These are phyloP conservation scores for Acrobasis repandana DNA, from an alignment of 2,888 invertebrate species.

Conservation along the genomic window DNA sequence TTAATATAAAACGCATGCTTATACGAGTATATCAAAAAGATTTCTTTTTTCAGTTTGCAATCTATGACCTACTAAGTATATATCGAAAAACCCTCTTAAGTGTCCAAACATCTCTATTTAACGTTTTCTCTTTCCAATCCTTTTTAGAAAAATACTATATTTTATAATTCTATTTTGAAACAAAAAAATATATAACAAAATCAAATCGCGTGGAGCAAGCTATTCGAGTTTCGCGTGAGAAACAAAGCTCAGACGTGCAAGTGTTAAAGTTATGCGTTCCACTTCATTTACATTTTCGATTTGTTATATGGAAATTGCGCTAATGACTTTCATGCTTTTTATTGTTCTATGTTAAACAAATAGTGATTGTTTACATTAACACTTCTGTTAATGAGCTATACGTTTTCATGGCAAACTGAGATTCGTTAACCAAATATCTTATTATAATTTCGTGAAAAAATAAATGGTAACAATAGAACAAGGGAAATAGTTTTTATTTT, in stretches of 20 bases:
- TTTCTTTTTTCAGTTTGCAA: too few species aligned
- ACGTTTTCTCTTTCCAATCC: too few species aligned
- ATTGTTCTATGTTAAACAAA: constrained; percentile 25
- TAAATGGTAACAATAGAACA: too few species aligned
- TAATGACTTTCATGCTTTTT: constrained; percentile 42
- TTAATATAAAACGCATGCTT: too few species aligned
- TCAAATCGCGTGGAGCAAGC: constrained; percentile 34
- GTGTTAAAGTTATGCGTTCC: constrained; percentile 53
- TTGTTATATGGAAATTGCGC: constrained; percentile 40
- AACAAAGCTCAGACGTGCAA: constrained; percentile 42
- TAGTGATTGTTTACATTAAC: background rate
- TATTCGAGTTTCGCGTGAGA: constrained; percentile 51
- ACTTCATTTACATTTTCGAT: constrained; percentile 47
- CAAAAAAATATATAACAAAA: constrained; percentile 4
- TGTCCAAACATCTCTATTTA: too few species aligned
- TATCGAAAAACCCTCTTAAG: too few species aligned
- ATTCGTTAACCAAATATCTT: too few species aligned
- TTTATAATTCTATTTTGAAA: background rate
- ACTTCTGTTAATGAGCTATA: background rate
- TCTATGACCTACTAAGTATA: too few species aligned
- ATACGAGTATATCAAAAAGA: too few species aligned
- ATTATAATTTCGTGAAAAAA: too few species aligned
- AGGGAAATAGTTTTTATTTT: too few species aligned
- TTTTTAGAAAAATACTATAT: background rate
- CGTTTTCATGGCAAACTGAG: too few species aligned